Conservation (phyloP, 2,113 vertebrate genomes). For the Labeo rohita region DNA sequence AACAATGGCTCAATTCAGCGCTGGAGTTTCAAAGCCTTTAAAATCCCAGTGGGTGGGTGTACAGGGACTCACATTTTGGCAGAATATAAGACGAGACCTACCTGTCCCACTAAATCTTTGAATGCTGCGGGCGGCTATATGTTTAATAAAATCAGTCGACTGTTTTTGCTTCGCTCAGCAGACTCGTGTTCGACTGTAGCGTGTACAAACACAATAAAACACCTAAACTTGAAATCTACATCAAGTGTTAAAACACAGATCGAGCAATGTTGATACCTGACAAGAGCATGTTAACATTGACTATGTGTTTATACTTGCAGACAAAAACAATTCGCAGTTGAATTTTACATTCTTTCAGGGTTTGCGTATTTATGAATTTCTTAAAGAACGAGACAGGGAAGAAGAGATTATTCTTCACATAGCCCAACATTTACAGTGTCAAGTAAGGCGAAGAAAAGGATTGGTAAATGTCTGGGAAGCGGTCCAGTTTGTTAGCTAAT, state of each 20-base stretch:
- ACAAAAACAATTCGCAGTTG: constrained; percentile 27
- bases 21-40: constrained; percentile 70
- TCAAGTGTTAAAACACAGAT: not conserved
- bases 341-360: not conserved
- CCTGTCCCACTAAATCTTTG: not conserved
- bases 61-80: not conserved
- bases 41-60: constrained; percentile 60
- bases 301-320: constrained; percentile 39
- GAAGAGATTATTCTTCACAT: constrained; percentile 24
- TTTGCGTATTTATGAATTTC: constrained; percentile 42
- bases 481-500: constrained; percentile 60
- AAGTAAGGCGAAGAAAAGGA: not conserved
- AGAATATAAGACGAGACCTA: not conserved
- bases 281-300: not conserved
- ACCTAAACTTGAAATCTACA: not conserved
- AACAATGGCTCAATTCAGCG: constrained; percentile 75
- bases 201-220: not conserved
- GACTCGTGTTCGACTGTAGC: not conserved
- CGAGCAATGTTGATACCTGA: constrained; percentile 25
- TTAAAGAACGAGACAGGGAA: not conserved
- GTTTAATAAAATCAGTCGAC: not conserved
- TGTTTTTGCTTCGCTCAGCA: not conserved
- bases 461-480: constrained; percentile 50
- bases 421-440: constrained; percentile 44
- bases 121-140: not conserved